Conservation (phyloP, 2,113 vertebrate genomes). For the Percina caprodes region DNA sequence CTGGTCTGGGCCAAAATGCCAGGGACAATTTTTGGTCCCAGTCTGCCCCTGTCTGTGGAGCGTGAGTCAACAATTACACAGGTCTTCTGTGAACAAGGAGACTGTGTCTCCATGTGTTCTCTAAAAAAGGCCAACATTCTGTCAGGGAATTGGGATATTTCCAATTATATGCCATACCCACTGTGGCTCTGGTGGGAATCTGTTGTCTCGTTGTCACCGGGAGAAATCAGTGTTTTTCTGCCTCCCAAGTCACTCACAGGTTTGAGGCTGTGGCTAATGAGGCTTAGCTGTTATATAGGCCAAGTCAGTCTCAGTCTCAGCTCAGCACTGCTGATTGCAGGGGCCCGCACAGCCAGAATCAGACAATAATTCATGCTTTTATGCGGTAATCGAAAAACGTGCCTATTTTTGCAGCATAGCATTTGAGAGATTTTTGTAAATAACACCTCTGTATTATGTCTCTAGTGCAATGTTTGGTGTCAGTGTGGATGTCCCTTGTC, state of each 20-base stretch:
- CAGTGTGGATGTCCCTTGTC: slow-evolving; percentile 4
- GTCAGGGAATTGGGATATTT: slow-evolving; percentile 42
- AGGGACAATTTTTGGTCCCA: too few species aligned
- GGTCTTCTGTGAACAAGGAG: slow-evolving; percentile 13
- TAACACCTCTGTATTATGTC: slow-evolving; percentile 1
- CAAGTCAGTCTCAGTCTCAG: slow-evolving; percentile 61
- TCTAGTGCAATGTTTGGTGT: neutral
- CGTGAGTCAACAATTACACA: slow-evolving; percentile 28
- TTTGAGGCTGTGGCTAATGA: slow-evolving; percentile 76
- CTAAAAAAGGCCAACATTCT: slow-evolving; percentile 1
- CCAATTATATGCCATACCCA: slow-evolving; percentile 63
- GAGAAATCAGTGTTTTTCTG: slow-evolving; percentile 65
- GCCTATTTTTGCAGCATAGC: slow-evolving; percentile 19
- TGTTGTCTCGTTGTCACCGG: slow-evolving; percentile 64
- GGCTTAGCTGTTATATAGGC: slow-evolving; percentile 70
- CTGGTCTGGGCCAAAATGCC: too few species aligned
- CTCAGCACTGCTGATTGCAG: slow-evolving; percentile 50
- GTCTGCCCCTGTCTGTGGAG: neutral
- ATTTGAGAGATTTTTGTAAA: slow-evolving; percentile 35
- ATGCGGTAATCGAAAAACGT: slow-evolving; percentile 37
- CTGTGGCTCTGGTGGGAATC: slow-evolving; percentile 50
- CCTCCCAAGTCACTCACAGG: slow-evolving; percentile 57
- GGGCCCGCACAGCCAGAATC: slow-evolving; percentile 54
- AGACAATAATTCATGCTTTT: slow-evolving; percentile 67
- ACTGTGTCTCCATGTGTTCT: slow-evolving; percentile 5